These are phyloP conservation scores for Bombus ignitus DNA, from an alignment of 1,140 invertebrate genomes.

Conservation along the genomic window DNA sequence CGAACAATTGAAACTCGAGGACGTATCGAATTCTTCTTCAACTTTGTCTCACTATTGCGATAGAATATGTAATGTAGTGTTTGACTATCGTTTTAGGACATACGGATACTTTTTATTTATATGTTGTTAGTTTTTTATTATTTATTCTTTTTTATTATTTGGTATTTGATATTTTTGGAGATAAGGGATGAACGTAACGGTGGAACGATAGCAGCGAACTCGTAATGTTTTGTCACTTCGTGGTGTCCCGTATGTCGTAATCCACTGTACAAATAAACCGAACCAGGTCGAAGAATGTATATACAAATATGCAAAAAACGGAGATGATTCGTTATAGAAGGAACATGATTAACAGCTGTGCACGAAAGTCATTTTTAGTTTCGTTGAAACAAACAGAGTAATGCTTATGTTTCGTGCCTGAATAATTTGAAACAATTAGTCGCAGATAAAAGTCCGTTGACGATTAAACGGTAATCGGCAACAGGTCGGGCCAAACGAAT, in stretches of 20 bases:
- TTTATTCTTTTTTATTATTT: background rate
- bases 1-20: background rate
- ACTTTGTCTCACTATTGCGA: background rate
- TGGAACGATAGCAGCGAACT: background rate
- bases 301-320: conserved; percentile 2
- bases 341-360: background rate
- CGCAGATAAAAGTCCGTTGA: background rate
- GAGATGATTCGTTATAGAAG: background rate
- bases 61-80: background rate
- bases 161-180: background rate
- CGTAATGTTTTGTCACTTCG: background rate
- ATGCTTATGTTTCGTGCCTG: background rate
- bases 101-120: background rate
- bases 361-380: background rate
- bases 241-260: background rate
- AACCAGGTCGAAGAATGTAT: background rate
- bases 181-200: background rate
- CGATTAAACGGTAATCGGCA: background rate
- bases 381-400: background rate
- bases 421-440: background rate
- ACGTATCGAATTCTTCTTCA: too few relatives aligned
- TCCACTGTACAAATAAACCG: background rate
- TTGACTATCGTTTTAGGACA: background rate
- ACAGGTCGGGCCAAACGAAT: background rate
- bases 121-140: background rate